phyloP scores from a whole-genome alignment of 2,797 vertebrate species.

The Tokudaia tokunoshimensis region DNA sequence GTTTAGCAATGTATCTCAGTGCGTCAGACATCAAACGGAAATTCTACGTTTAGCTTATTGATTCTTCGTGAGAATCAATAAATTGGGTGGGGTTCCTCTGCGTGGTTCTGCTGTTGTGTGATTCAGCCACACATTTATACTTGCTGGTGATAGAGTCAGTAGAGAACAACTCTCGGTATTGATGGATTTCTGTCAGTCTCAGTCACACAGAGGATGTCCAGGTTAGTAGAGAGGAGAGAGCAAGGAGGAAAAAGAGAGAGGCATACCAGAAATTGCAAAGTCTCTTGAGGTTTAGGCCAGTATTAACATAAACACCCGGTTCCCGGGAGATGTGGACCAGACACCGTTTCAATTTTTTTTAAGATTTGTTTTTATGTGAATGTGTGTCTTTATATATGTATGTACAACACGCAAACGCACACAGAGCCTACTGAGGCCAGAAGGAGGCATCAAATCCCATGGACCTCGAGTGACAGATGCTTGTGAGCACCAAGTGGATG shows the following conservation, averaged over 20 bases:
- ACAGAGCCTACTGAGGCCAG: not conserved
- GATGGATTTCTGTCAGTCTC: not conserved
- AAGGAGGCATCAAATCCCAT: not conserved
- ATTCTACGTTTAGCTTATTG: not conserved
- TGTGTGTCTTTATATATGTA: not conserved
- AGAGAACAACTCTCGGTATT: not conserved
- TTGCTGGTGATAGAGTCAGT: not conserved
- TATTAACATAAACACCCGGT: not conserved
- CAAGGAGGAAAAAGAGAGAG: not conserved
- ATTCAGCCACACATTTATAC: too few relatives aligned
- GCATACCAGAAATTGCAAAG: not conserved
- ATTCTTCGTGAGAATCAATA: not conserved
- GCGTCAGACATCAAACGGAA: not conserved
- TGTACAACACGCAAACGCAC: not conserved
- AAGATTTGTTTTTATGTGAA: not conserved
- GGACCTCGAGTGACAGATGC: not conserved
- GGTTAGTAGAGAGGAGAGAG: not conserved
- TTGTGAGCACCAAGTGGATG: not conserved
- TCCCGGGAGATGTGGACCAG: not conserved
- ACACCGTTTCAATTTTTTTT: not conserved
- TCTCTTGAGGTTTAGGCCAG: not conserved
- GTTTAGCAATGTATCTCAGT: not conserved
- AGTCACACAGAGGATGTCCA: too few relatives aligned
- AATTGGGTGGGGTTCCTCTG: not conserved
- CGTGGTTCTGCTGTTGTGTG: not conserved